Evolutionary conservation across 2,888 invertebrate genomes (phyloP).

Genomic region (Microplitis deprimator): DNA sequence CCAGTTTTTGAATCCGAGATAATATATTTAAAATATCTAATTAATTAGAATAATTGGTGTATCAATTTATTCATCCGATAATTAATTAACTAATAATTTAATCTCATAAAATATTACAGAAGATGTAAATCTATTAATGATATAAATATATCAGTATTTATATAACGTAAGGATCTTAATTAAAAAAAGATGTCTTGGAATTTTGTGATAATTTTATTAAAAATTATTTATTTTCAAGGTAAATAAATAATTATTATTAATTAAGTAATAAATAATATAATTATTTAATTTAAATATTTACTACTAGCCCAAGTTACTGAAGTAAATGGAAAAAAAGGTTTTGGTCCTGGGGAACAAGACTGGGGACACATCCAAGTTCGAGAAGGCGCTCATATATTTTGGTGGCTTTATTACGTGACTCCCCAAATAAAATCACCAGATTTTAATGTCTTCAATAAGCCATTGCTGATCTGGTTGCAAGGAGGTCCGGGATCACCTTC

Average conservation of each 20-base stretch:
- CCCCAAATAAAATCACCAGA: slow-evolving; percentile 76
- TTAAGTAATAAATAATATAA: not conserved
- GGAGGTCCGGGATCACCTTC: slow-evolving; percentile 89
- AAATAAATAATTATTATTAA: slow-evolving; percentile 13
- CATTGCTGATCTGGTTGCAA: slow-evolving; percentile 89
- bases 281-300: not conserved
- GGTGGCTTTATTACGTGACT: slow-evolving; percentile 83
- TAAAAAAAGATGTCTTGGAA: not conserved
- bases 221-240: slow-evolving; percentile 5
- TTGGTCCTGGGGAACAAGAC: slow-evolving; percentile 79
- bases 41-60: too few relatives aligned
- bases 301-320: not conserved
- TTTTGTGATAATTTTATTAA: not conserved
- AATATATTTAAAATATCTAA: too few relatives aligned
- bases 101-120: too few relatives aligned
- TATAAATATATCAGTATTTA: too few relatives aligned
- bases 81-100: too few relatives aligned
- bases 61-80: too few relatives aligned
- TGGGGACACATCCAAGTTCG: slow-evolving; percentile 84
- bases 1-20: too few relatives aligned
- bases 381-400: slow-evolving; percentile 85
- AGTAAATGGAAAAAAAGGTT: slow-evolving; percentile 59
- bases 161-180: not conserved
- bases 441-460: slow-evolving; percentile 76
- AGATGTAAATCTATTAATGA: too few relatives aligned